A percentile compares a stretch with the other conserved stretches of the same genome.
Conservation (phyloP, 1,140 invertebrate species). For the Ceratosolen solmsi region DNA sequence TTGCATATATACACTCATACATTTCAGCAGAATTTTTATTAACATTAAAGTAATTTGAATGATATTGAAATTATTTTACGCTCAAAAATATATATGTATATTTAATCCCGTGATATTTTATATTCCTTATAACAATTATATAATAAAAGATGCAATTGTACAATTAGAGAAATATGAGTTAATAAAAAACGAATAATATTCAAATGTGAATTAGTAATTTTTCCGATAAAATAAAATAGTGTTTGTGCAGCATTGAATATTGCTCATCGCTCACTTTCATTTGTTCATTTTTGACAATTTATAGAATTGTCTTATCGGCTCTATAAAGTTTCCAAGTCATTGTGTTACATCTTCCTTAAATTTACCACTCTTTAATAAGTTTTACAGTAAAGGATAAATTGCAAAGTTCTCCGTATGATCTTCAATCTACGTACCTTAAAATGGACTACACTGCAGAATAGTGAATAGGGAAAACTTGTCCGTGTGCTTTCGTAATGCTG, state of each 20-base stretch:
- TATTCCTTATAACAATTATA: no score
- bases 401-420: not conserved
- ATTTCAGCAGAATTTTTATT: no score
- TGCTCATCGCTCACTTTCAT: not conserved
- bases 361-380: slow-evolving; percentile 20
- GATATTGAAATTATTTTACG: no score
- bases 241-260: not conserved
- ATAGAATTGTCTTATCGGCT: slow-evolving; percentile 15
- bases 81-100: no score
- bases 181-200: no score
- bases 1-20: no score
- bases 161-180: no score
- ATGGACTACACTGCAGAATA: not conserved
- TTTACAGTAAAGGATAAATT: not conserved
- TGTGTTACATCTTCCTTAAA: slow-evolving; percentile 24
- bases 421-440: not conserved
- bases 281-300: not conserved
- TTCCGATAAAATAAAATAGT: not conserved
- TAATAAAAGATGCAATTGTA: no score
- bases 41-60: no score
- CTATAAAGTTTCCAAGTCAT: not conserved
- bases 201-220: no score
- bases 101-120: no score
- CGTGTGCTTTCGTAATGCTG: not conserved
- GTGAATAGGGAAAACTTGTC: slow-evolving; percentile 1